Base-by-base conservation (phyloP, 2,888 invertebrate genomes). In the Cantharis nigra region DNA sequence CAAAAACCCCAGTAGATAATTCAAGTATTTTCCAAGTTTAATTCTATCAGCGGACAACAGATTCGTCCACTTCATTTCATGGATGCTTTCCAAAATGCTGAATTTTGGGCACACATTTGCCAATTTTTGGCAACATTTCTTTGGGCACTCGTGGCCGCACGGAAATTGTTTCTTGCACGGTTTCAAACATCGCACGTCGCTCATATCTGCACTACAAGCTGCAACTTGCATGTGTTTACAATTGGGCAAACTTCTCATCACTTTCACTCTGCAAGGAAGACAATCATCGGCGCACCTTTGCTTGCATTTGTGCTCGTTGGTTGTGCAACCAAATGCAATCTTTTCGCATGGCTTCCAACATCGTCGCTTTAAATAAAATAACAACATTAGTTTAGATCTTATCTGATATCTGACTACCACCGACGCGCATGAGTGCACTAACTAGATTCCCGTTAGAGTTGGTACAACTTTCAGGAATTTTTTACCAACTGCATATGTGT, bases 221-320 rank as follows among this genome's bases (percentile, higher is more conserved):
- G 11, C 65, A 3, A 23, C 65, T 18, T 5, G 9, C 18, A 65
- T 7, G 23, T 65, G 65, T 1, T 2, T 13, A 11, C 65, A 65
- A 16, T 20, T 20, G 1, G 33, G 33, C 0, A 33, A 33, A 0
- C 5, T 5, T 33, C 13, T 33, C 4, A 5, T n/a, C 11, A 30
- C 9, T 10, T 10, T 11, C 10, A 30, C 30, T 11, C 2, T 11
- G 30, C 30, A 30, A 10, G 83, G 78, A 9, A 87, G 87, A 84
- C 92, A 92, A 4, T 87, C 81, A 83, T 92, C 89, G 80, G 86
- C 86, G 81, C 94, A 94, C 62, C 81, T 77, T 80, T 78, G 82
- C 3, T 69, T 70, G 71, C 87, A 87, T 4, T 3, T 65, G 23
- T 65, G 65, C 5, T n/a, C 16, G 7, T 20, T 3, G 4, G 65